Evolutionary conservation across 2,888 invertebrate genomes (phyloP), one percentile per base, ranked within the genome.

Genomic region (Rosalia funebris): DNA sequence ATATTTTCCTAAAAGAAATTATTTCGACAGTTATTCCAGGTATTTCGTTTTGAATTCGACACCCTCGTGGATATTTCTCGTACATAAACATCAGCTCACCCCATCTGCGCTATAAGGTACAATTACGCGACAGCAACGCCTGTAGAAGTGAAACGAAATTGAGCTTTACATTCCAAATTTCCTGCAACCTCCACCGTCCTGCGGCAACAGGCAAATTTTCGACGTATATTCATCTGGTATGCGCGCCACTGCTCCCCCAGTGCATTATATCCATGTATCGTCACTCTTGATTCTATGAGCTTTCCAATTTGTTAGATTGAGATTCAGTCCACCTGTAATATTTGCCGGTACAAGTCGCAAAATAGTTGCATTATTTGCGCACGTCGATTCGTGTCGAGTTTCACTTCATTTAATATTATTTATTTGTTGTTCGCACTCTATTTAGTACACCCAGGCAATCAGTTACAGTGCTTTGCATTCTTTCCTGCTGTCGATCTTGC

Each of bases 321-420:
- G 36, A 36, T 34, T 48, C 48, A 48, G 48, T 48, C 37, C 48
- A 48, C 48, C 48, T 48, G 48, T 37, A 37, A 11, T 48, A 48
- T 48, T 48, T 37, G 34, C 36, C 36, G 19, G 19, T 19, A 37
- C 37, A 48, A 12, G 48, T 48, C 19, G 48, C 34, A 4, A 48
- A 48, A 36, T 37, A 36, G 3, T 36, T 7, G 19, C 19, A 36
- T 36, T 44, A 44, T 3, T 11, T 19, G 48, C 48, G 48, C 37
- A 7, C 19, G 47, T 36, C 48, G 48, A 11, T 12, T 2, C 4
- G 19, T 25, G 48, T 11, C 4, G 11, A 48, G 48, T 48, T 48
- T 36, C 37, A 48, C 20, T 48, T 12, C 20, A 19, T 48, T 17
- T 36, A 37, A 7, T 19, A 11, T 11, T 4, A 11, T 17, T 17